Base-by-base conservation (phyloP, 1,140 invertebrate species). In the Drosophila varians region DNA sequence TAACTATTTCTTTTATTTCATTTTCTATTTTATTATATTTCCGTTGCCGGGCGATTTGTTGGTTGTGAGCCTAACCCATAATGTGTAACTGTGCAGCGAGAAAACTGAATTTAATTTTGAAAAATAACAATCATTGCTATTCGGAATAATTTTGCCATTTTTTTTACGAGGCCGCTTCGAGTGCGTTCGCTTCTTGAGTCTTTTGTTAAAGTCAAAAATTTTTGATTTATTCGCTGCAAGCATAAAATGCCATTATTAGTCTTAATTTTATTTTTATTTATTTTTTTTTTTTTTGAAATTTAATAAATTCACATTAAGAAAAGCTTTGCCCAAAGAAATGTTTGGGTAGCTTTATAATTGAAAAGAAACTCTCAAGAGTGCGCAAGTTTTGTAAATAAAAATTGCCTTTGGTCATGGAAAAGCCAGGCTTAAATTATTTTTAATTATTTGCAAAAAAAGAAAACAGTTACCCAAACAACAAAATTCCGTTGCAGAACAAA, bases 121-220 rank as follows among this genome's bases (percentile, higher is more conserved):
- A 47, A 68, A 26, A 68, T 54, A 62, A 28, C 40, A 57, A 34
- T 34, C 48, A 61, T 65, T 49, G 38, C 51, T 51, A 65, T 52
- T 65, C 12, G 46, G 72, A 21, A 74, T 74, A 66, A 65, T 74
- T 66, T 52, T 36, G n/a, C 47, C 19, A 73, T 64, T 64, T 73
- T 64, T 73, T 45, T 74, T 61, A 64, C 36, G 28, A 8, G 53
- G 16, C 25, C 42, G 19, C 36, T 18, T 36, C 6, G 21, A 47
- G 34, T 34, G 16, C 60, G 73, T 77, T 87, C 46, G 82, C 75
- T 77, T 26, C 77, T 62, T 77, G 64, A 77, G 82, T 87, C 82
- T 87, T 86, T 86, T 87, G 77, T 80, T 70, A 54, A 18, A 25
- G 65, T 54, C 54, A 46, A 28, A 28, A 46, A 23, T 23, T 12